These are phyloP conservation scores for Sinotaia quadrata DNA, from an alignment of 2,888 invertebrate genomes.

Conservation along the genomic window DNA sequence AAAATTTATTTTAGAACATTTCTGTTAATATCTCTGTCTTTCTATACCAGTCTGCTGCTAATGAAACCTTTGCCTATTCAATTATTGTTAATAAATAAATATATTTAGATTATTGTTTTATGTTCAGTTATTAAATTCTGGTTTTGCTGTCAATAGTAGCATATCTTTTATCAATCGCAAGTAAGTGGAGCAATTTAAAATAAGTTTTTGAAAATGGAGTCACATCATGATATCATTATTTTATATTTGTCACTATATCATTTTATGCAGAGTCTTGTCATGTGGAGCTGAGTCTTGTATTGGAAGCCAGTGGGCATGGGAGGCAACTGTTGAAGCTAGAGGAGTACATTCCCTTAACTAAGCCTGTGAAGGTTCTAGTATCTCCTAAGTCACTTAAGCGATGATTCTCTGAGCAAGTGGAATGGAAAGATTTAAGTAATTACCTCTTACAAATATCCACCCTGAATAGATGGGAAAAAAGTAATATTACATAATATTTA, in stretches of 20 bases:
- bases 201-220: neutral
- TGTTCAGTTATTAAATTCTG: no score
- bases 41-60: no score
- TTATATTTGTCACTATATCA: neutral
- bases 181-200: neutral
- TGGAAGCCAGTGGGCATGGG: slow-evolving; percentile 41
- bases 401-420: no score
- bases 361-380: slow-evolving; percentile 58
- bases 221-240: neutral
- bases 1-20: no score
- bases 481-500: no score
- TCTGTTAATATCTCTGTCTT: no score
- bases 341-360: slow-evolving; percentile 56
- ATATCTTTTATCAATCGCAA: neutral
- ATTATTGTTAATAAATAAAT: no score
- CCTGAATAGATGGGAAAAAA: no score
- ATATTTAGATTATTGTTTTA: no score
- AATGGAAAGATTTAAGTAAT: no score
- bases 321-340: slow-evolving; percentile 37
- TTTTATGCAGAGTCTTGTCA: slow-evolving; percentile 58
- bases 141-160: slow-evolving; percentile 1
- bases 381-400: slow-evolving; percentile 33
- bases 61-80: no score
- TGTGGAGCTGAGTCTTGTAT: slow-evolving; percentile 57
- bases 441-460: no score